These are phyloP conservation scores for Chaetops frenatus DNA, from an alignment of 2,113 vertebrate genomes.

Conservation along the genomic window DNA sequence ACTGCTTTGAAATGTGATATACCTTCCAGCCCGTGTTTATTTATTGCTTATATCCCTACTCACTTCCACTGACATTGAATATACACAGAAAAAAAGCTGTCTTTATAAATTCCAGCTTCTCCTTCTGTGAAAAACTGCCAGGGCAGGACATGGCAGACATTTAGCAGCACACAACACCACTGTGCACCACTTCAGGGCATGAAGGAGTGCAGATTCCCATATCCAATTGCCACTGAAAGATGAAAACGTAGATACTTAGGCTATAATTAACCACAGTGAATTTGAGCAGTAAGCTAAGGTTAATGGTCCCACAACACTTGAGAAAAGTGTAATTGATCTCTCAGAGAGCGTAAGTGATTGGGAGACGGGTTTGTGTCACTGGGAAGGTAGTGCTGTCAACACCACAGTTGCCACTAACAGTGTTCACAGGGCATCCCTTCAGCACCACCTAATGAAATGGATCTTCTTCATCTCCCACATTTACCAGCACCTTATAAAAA, in stretches of 20 bases:
- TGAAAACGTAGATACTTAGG: not conserved
- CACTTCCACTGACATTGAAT: not conserved
- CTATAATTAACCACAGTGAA: slow-evolving; percentile 19
- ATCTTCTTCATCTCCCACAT: not conserved
- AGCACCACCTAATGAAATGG: not conserved
- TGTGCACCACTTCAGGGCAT: not conserved
- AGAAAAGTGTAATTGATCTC: slow-evolving; percentile 35
- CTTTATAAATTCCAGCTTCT: not conserved
- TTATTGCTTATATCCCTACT: not conserved
- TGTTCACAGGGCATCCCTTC: not conserved
- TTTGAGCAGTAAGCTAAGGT: slow-evolving; percentile 41
- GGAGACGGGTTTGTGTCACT: slow-evolving; percentile 19
- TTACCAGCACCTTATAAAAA: not conserved
- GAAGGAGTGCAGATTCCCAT: not conserved
- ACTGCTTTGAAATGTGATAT: not conserved
- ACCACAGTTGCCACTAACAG: not conserved
- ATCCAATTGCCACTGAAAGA: not conserved
- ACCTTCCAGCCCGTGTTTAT: not conserved
- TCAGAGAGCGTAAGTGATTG: slow-evolving; percentile 8
- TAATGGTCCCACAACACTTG: slow-evolving; percentile 45
- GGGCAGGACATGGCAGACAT: not conserved
- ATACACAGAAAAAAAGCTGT: not conserved
- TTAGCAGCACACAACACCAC: not conserved
- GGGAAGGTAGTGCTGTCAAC: not conserved
- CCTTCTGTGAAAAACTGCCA: not conserved